Evolutionary conservation across 1,140 invertebrate species (phyloP), one percentile per base, ranked within the genome.

Genomic region (Drosophila insularis): DNA sequence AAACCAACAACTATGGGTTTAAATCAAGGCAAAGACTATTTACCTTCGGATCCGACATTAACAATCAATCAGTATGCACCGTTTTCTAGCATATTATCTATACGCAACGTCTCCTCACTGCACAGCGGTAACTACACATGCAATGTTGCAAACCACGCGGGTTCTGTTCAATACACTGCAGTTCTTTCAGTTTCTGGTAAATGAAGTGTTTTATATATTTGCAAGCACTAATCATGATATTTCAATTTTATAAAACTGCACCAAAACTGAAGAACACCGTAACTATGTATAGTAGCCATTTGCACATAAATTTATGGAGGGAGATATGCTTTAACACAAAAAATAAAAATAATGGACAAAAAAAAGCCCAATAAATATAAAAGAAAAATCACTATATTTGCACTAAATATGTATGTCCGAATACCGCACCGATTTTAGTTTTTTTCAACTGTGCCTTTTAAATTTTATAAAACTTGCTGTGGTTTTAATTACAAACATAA

Each of bases 91-190:
- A 94, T 95, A 84, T 92, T 95, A 71, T 93, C 93, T 56, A 94
- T 95, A 90, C 93, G 94, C 92, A 94, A 93, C 80, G 94, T 95
- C 61, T 93, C 93, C 55, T 94, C 93, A 62, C 92, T 89, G 69
- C 94, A 95, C 90, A 94, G 93, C 81, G 95, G 95, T 72, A 94
- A 94, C 90, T 95, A 95, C 92, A 94, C 94, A 40, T 95, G 95
- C 90, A 93, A 93, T 70, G 94, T 94, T 54, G 92, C 92, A 68
- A 95, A 96, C 89, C 90, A 92, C 73, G 93, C 94, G 74, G 94
- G 94, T 86, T 80, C 90, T 71, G 93, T 93, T 74, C 93, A 94
- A 71, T 93, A 94, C 81, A 94, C 94, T 21, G 94, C 95, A 53
- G 90, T 93, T 64, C 93, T 96, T 78, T 94, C 94, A 77, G 95